A percentile compares a stretch with the other conserved stretches of the same genome.
These are phyloP conservation scores for Selene dorsalis DNA, from an alignment of 2,797 vertebrate genomes.

Conservation along the genomic window DNA sequence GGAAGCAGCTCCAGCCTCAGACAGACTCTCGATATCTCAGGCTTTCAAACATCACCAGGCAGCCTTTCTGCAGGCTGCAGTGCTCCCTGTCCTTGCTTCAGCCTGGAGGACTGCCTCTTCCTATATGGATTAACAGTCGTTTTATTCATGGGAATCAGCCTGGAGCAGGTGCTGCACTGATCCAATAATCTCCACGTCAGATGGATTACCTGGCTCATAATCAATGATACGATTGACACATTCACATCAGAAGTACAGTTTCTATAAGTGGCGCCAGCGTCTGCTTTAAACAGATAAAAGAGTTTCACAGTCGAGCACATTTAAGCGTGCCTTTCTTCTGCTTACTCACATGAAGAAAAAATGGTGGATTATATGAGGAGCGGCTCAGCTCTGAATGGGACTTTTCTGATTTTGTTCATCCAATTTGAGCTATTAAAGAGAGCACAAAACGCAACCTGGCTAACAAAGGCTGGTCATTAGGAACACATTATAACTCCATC, in stretches of 20 bases:
- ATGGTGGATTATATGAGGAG: constrained; percentile 38
- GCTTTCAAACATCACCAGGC: constrained; percentile 32
- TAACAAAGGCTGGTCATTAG: constrained; percentile 55
- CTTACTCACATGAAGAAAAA: constrained; percentile 29
- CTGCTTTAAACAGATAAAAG: constrained; percentile 76
- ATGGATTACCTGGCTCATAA: constrained; percentile 77
- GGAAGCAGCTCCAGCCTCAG: constrained; percentile 26
- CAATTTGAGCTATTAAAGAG: constrained; percentile 27
- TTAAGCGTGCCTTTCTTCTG: constrained; percentile 31
- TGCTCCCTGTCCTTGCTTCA: constrained; percentile 58
- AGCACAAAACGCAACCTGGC: constrained; percentile 39
- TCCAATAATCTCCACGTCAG: constrained; percentile 73
- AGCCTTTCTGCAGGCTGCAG: constrained; percentile 37
- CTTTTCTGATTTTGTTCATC: constrained; percentile 39
- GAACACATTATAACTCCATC: constrained; percentile 60
- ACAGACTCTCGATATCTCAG: constrained; percentile 35
- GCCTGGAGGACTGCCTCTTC: constrained; percentile 60
- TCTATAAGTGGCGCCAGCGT: constrained; percentile 17
- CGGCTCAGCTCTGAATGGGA: constrained; percentile 5
- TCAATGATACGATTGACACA: constrained; percentile 76
- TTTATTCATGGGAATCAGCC: constrained; percentile 68
- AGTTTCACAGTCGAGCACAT: constrained; percentile 51
- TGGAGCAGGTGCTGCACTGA: constrained; percentile 66
- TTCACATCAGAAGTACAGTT: constrained; percentile 60
- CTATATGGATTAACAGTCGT: constrained; percentile 58